Base-by-base conservation (phyloP, 2,888 invertebrate genomes). In the Hypselothyrea guttata region DNA sequence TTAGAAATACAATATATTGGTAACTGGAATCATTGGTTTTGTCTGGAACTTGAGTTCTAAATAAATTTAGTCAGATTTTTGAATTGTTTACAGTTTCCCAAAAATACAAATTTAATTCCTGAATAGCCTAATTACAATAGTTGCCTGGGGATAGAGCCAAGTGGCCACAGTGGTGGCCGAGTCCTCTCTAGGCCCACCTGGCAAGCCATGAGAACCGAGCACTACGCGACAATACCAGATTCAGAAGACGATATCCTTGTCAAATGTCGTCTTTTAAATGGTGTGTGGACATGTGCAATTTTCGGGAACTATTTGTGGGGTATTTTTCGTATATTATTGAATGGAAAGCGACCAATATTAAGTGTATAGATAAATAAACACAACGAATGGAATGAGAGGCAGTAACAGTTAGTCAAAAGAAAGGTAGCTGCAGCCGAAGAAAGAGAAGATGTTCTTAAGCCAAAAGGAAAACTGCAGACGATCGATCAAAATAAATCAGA, bases 401-500 rank as follows among this genome's bases (percentile, higher is more conserved):
- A 31, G n/a, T 35, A 18, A n/a, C n/a, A 9, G 30, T 35, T 37
- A 33, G 18, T 48, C 28, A 46, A 41, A 44, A 42, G 11, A 31
- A 37, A 44, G 27, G 5, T 12, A 22, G 46, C 8, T 9, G 27
- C 8, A 15, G 27, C 5, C 8, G 27, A 12, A 30, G 44, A 45
- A 40, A 27, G 15, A 34, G 11, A n/a, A 22, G 28, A 27, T 12
- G 51, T 57, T 63, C 53, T 44, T 66, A 84, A 81, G 74, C 67
- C 67, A 34, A 58, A 79, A 60, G 16, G 63, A 71, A 67, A 75
- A 63, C 70, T 35, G 49, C 27, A 63, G 56, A 57, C 81, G 82
- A 78, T 84, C 84, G 77, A 84, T 78, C 84, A 84, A 78, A 84
- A 84, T 84, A 78, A 84, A 78, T 81, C 78, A 68, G 47, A 73